Evolutionary conservation across 2,888 invertebrate species (phyloP), one percentile per base, ranked within the genome.

Genomic region (Sturmia bella): DNA sequence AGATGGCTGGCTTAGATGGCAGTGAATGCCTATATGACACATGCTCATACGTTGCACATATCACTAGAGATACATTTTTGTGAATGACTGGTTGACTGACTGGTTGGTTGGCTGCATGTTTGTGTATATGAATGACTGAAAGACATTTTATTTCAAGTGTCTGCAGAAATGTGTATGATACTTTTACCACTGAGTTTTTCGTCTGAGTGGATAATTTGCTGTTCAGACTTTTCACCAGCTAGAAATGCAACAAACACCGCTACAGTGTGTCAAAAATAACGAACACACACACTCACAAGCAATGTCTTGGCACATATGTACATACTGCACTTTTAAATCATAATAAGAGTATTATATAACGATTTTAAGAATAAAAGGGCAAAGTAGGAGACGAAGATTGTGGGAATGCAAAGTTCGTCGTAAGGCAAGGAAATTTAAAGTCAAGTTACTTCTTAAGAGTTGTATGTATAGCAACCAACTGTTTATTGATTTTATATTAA

Each of bases 101-200:
- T 59, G 32, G 54, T 59, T 68, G 59, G 32, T 50, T 69, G 57
- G 37, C 43, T 59, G 41, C 43, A 13, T n/a, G 41, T 2, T 27
- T 61, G 41, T 57, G 37, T 37, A 13, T 54, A 17, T 24, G 52
- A 32, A 70, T 75, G 70, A 74, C 69, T 52, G 69, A 54, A 54
- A 7, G 69, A 56, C 37, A 37, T 21, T 45, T 50, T 24, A 7
- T 54, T 54, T 39, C 48, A 17, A 54, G n/a, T 41, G 41, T 32
- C 45, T 70, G 37, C 21, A 57, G 39, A 50, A 70, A 69, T 52
- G 59, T 76, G 72, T 50, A 86, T 57, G 48, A 52, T 45, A 52
- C 32, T 72, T 41, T 69, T 66, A 52, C 88, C 83, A 86, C 89
- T 87, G 88, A 87, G 88, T 87, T 89, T 88, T 87, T 88, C 64